Conservation (phyloP, 2,797 vertebrate genomes). For the Buphagus erythrorhynchus region DNA sequence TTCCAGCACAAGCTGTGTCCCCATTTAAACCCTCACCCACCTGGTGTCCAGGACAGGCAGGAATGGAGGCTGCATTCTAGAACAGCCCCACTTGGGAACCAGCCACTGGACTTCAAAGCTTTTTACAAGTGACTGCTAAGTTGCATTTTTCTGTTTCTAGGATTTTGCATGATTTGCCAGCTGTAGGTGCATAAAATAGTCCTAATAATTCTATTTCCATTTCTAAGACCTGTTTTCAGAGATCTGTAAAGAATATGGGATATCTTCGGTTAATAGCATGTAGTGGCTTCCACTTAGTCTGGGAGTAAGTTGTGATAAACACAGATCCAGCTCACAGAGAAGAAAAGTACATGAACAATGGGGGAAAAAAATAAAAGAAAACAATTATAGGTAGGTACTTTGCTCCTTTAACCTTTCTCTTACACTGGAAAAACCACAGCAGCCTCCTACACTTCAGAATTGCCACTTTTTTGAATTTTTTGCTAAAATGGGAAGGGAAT, state of each 20-base stretch:
- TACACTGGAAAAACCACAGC: background rate
- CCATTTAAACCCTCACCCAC: background rate
- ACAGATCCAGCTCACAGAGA: background rate
- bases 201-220: background rate
- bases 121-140: background rate
- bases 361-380: background rate
- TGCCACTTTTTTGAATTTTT: background rate
- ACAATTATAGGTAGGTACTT: background rate
- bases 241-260: background rate
- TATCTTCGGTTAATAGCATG: background rate
- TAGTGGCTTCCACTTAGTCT: background rate
- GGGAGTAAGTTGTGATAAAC: background rate
- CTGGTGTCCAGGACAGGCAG: background rate
- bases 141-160: background rate
- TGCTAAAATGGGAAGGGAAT: background rate
- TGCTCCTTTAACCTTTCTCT: background rate
- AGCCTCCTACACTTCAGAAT: background rate
- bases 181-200: background rate
- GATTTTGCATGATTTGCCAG: background rate
- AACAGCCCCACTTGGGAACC: background rate
- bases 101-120: background rate
- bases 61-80: background rate
- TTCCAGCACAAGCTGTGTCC: background rate
- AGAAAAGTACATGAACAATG: background rate
- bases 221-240: background rate